Base-by-base conservation (phyloP, 30 jellyfish, hydroid and myxozoan species). In the Mastigias papua region DNA sequence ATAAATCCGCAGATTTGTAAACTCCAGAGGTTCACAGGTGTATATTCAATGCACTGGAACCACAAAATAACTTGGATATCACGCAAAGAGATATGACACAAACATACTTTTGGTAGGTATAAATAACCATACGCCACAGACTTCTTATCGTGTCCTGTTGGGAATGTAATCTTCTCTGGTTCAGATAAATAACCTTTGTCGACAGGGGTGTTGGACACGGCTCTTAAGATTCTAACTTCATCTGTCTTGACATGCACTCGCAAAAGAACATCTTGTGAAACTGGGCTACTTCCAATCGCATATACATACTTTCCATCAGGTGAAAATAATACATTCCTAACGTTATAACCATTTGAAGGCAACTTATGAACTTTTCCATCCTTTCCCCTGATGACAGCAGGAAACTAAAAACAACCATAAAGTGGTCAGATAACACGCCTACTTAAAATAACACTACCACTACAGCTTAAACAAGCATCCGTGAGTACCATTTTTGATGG, bases 31-130 rank as follows among this genome's bases (percentile, higher is more conserved):
- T n/a, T n/a, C n/a, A n/a, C n/a, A n/a, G n/a, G n/a, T n/a, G n/a
- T n/a, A n/a, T n/a, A n/a, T n/a, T n/a, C n/a, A n/a, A n/a, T n/a
- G n/a, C n/a, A n/a, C n/a, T n/a, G n/a, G n/a, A n/a, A n/a, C n/a
- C n/a, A n/a, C n/a, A n/a, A n/a, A n/a, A n/a, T n/a, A n/a, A n/a
- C n/a, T n/a, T n/a, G n/a, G n/a, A n/a, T n/a, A n/a, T n/a, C n/a
- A n/a, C n/a, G n/a, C n/a, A n/a, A n/a, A n/a, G n/a, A n/a, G n/a
- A n/a, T n/a, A n/a, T n/a, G n/a, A n/a, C n/a, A n/a, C n/a, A n/a
- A 15, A 8, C 54, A 22, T 54, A 93, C 98, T 95, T 93, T 82
- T 35, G 97, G 98, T 50, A 88, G 86, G 37, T 93, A 93, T 20
- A 76, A 85, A 70, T 86, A 72, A 21, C 98, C 98, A 75, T 82